Evolutionary conservation across 92 coral and sea anemone species (phyloP).

Genomic region (Epizoanthus ramosus): DNA sequence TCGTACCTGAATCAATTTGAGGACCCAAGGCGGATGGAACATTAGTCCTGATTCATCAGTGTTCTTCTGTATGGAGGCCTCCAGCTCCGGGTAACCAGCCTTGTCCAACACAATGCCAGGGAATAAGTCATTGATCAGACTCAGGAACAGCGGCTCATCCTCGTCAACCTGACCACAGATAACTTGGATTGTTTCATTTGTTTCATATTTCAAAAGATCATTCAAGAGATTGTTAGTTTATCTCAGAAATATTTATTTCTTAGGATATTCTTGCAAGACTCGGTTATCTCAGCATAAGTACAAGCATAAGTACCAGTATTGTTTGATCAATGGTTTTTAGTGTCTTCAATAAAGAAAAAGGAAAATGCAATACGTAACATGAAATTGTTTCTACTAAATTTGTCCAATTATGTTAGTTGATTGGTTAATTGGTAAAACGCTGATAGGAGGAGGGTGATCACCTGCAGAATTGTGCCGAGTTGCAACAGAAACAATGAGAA

Average conservation of each 20-base stretch:
- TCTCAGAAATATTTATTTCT: neutral
- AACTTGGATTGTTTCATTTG: neutral
- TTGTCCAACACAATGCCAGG: constrained; percentile 94
- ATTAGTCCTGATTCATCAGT: constrained; percentile 83
- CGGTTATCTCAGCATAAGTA: too few species aligned
- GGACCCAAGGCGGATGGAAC: constrained; percentile 91
- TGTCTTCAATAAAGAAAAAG: too few species aligned
- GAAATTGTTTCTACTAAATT: too few species aligned
- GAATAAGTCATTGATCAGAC: constrained; percentile 84
- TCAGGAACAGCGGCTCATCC: constrained; percentile 89
- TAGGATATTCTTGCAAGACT: too few species aligned
- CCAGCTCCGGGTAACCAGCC: constrained; percentile 91
- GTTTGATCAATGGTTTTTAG: too few species aligned
- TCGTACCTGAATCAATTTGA: constrained; percentile 81
- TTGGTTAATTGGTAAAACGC: too few species aligned
- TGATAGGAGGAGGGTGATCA: too few species aligned
- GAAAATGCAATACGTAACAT: too few species aligned
- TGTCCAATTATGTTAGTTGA: too few species aligned
- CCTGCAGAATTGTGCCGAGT: too few species aligned
- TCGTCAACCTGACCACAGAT: constrained; percentile 72
- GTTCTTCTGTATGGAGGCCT: constrained; percentile 75
- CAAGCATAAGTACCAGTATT: too few species aligned
- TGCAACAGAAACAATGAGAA: too few species aligned
- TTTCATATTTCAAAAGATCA: neutral
- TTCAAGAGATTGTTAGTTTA: neutral